Conservation (phyloP, 2,888 invertebrate species). For the Tortricodes alternella region DNA sequence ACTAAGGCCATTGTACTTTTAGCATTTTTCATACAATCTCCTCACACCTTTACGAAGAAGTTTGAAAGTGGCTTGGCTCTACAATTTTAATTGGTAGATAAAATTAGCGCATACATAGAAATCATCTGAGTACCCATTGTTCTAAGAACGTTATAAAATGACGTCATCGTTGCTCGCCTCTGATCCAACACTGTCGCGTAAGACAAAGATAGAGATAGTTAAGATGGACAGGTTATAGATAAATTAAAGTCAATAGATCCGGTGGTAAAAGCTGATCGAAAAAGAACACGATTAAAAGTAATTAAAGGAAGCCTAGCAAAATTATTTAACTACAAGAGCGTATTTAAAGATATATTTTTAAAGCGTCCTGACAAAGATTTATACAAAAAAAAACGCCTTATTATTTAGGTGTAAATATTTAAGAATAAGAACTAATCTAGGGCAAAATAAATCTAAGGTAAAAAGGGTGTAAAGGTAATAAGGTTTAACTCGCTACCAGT, state of each 20-base stretch:
- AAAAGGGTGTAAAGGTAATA: too few species aligned
- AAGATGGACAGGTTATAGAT: not conserved
- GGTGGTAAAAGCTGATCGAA: too few species aligned
- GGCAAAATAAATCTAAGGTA: too few species aligned
- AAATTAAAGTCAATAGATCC: not conserved
- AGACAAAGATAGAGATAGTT: conserved; percentile 23
- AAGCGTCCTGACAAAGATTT: not conserved
- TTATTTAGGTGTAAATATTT: too few species aligned
- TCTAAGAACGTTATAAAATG: conserved; percentile 15
- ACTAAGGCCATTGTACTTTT: not conserved
- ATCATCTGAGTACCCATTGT: conserved; percentile 13
- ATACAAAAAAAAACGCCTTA: too few species aligned
- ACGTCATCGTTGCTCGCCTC: conserved; percentile 13
- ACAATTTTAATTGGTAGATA: conserved; percentile 10
- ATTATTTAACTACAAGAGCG: too few species aligned
- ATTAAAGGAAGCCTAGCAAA: too few species aligned
- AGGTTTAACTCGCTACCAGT: too few species aligned
- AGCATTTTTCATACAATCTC: not conserved
- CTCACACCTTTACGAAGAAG: not conserved
- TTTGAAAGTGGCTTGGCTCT: not conserved
- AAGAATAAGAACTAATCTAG: too few species aligned
- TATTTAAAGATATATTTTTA: not conserved
- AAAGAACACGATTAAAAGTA: too few species aligned
- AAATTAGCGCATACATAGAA: conserved; percentile 14
- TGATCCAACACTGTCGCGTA: conserved; percentile 19